Base-by-base conservation (phyloP, 2,888 invertebrate species). In the Apocheima hispidaria region DNA sequence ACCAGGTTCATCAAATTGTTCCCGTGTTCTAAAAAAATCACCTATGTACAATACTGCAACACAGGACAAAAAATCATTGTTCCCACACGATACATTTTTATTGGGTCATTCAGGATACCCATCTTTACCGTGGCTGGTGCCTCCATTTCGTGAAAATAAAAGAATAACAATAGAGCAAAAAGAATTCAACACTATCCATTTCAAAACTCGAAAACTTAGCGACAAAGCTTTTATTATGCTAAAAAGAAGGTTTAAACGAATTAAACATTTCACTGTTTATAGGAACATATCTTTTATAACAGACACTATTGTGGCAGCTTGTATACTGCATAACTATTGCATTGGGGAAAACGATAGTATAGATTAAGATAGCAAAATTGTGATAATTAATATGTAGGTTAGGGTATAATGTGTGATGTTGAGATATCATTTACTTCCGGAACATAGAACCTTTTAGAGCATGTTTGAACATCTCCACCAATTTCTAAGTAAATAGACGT, bases 291-390 rank as follows among this genome's bases (percentile, higher is more conserved):
- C 79, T 52, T 87, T 87, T 71, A 85, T 87, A 56, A 86, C 83
- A 55, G 86, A 87, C 57, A 80, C 84, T 60, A 73, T 85, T 69
- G 86, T 85, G 43, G 86, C 86, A 51, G 84, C 87, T 56, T 87
- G 87, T 68, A 83, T 87, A 65, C 75, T 87, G 63, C 86, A 87
- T 65, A 87, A 87, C 68, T 86, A 84, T 72, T 87, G 86, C 68
- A 69, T 85, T 14, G 71, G 73, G 72, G 86, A 87, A 77, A 82
- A 83, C 38, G 59, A 59, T 53, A 2, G 26, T 6, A 26, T 59
- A 20, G 16, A 51, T 7, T 41, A 50, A 23, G 40, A 23, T 14
- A 26, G 12, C 3, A 18, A 28, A 16, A 44, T 16, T 26, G 41
- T 46, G 28, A 41, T 41, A 10, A 36, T n/a, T n/a, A 16, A 36